Evolutionary conservation across 2,888 invertebrate species (phyloP).

Genomic region (Polymixis lichenea): DNA sequence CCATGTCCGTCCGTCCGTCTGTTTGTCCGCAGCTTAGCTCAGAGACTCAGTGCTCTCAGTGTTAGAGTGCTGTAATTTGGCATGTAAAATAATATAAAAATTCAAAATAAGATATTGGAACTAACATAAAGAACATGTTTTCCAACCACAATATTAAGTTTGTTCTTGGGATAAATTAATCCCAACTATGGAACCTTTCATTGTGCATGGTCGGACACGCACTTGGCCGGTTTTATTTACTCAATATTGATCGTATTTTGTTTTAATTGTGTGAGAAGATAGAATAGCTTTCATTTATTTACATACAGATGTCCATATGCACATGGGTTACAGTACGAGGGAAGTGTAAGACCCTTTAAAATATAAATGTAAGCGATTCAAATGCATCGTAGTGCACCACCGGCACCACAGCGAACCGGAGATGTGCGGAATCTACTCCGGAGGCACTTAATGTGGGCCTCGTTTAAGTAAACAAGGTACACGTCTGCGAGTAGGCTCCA

Average conservation of each 20-base stretch:
- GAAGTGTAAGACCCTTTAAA: slow-evolving; percentile 21
- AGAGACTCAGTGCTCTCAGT: no score
- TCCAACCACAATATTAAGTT: no score
- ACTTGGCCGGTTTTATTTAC: neutral
- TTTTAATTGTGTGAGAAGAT: no score
- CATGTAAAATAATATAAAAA: no score
- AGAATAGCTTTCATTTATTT: neutral
- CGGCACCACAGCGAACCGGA: slow-evolving; percentile 59
- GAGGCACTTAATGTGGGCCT: slow-evolving; percentile 81
- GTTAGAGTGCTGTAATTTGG: no score
- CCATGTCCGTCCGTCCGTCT: no score
- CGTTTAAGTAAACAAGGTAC: slow-evolving; percentile 90
- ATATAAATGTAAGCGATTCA: slow-evolving; percentile 55
- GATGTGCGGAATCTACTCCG: slow-evolving; percentile 69
- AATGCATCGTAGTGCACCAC: slow-evolving; percentile 60
- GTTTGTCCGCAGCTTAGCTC: no score
- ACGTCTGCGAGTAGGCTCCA: slow-evolving; percentile 84
- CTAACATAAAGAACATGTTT: no score
- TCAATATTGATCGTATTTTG: neutral
- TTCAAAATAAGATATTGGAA: no score
- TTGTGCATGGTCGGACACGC: no score
- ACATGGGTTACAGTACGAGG: neutral
- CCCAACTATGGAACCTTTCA: no score
- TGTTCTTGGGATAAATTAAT: no score
- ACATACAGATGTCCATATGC: neutral